phyloP scores from a whole-genome alignment of 2,888 invertebrate species.

The Dolichomitus sp. region DNA sequence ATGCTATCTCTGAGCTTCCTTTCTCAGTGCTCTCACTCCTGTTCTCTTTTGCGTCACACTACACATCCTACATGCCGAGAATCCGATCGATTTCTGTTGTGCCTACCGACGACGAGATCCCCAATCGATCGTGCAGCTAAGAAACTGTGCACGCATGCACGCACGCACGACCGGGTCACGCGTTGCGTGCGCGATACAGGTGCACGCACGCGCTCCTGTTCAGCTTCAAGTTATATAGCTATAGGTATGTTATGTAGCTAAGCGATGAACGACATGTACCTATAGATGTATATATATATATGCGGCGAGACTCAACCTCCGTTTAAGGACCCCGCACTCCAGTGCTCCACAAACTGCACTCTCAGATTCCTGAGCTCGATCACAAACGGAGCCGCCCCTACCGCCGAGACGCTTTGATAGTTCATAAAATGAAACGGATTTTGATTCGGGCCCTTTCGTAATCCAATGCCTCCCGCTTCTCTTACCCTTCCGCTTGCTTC shows the following conservation, averaged over 20 bases:
- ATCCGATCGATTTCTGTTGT: conserved; percentile 76
- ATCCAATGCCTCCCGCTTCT: conserved; percentile 68
- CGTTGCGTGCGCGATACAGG: conserved; percentile 64
- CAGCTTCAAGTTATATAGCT: conserved; percentile 46
- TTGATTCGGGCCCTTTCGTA: conserved; percentile 82
- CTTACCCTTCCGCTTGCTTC: conserved; percentile 27
- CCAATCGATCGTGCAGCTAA: conserved; percentile 25
- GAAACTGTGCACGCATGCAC: conserved; percentile 48
- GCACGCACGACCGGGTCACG: conserved; percentile 61
- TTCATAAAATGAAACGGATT: conserved; percentile 81
- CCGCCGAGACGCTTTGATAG: conserved; percentile 76
- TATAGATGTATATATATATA: conserved; percentile 2
- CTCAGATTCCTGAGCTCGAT: conserved; percentile 74
- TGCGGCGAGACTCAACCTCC: conserved; percentile 48
- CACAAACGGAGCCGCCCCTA: conserved; percentile 74
- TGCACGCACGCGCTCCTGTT: conserved; percentile 59
- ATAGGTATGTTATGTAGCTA: conserved; percentile 33
- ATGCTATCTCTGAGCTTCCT: neutral
- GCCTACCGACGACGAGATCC: conserved; percentile 66
- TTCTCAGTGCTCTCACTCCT: conserved; percentile 24
- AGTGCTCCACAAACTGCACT: conserved; percentile 49
- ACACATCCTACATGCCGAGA: conserved; percentile 34
- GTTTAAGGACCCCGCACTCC: conserved; percentile 61
- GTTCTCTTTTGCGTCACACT: conserved; percentile 12
- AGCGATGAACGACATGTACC: conserved; percentile 33